Percentiles rank a stretch among this genome's conserved stretches.
phyloP scores from a whole-genome alignment of 1,140 invertebrate genomes.

The Drosophila bocki region DNA sequence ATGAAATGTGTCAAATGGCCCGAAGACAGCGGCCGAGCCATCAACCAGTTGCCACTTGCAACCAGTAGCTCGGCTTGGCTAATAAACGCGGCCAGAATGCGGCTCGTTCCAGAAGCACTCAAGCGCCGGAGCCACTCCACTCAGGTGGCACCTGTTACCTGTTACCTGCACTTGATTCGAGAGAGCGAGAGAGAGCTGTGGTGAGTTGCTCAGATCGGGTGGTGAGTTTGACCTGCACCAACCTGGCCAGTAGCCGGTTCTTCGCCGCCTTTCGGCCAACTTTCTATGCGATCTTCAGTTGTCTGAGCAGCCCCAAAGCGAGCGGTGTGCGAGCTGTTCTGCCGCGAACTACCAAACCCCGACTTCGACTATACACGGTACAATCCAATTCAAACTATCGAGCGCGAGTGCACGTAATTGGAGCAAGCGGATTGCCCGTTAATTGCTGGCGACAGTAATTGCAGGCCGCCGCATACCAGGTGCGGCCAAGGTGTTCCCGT shows the following conservation, averaged over 20 bases:
- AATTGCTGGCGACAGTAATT: conserved; percentile 75
- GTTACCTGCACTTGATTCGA: conserved; percentile 29
- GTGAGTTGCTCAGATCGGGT: conserved; percentile 36
- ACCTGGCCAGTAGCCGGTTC: conserved; percentile 52
- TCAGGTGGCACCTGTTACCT: conserved; percentile 47
- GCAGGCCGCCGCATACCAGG: conserved; percentile 41
- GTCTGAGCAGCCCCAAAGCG: conserved; percentile 60
- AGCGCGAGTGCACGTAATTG: conserved; percentile 76
- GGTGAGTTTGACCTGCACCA: conserved; percentile 80
- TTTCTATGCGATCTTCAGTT: conserved; percentile 68
- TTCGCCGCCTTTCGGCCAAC: conserved; percentile 51
- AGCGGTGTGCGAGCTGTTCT: conserved; percentile 38
- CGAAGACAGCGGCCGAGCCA: conserved; percentile 49
- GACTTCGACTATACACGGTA: background rate
- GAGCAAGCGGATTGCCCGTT: conserved; percentile 81
- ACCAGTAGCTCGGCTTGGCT: conserved; percentile 53
- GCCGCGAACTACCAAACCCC: conserved; percentile 7
- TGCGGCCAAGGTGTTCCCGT: conserved; percentile 40
- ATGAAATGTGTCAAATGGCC: conserved; percentile 79
- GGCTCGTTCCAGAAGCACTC: conserved; percentile 42
- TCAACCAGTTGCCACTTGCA: conserved; percentile 30
- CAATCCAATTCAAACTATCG: conserved; percentile 9
- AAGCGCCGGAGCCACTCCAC: conserved; percentile 31
- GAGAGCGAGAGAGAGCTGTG: conserved; percentile 12
- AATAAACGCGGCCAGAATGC: conserved; percentile 43